phyloP scores from a whole-genome alignment of 2,888 invertebrate genomes.

The Harpagoxenus sublaevis region DNA sequence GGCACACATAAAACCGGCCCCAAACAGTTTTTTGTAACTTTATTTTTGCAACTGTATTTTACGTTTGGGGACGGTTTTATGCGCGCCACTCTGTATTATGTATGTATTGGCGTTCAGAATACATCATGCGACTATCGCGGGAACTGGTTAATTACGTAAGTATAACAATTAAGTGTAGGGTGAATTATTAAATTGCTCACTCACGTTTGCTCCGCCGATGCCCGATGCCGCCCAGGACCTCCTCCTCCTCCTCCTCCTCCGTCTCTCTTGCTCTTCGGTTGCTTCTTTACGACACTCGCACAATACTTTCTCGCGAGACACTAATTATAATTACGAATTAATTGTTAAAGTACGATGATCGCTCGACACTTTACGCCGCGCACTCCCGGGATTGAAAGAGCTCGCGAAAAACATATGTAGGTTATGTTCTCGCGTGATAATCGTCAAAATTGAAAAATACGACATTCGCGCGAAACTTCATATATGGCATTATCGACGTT shows the following conservation, averaged over 20 bases:
- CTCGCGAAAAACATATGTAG: not conserved
- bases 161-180: not conserved
- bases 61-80: too few species aligned
- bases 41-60: too few species aligned
- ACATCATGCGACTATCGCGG: not conserved
- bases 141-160: conserved; percentile 2
- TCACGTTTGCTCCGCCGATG: not conserved
- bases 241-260: not conserved
- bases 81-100: not conserved
- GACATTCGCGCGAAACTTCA: not conserved
- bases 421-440: not conserved
- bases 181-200: not conserved
- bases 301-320: not conserved
- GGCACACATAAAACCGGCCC: too few species aligned
- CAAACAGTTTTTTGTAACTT: too few species aligned
- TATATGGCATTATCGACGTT: not conserved
- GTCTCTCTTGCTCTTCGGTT: not conserved
- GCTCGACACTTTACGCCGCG: not conserved
- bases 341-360: not conserved
- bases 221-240: not conserved
- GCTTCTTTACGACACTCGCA: not conserved
- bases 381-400: not conserved
- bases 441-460: not conserved
- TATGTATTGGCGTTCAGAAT: not conserved
- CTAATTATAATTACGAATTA: not conserved